Conservation (phyloP, 2,888 invertebrate genomes). For the Gymnoscelis rufifasciata region DNA sequence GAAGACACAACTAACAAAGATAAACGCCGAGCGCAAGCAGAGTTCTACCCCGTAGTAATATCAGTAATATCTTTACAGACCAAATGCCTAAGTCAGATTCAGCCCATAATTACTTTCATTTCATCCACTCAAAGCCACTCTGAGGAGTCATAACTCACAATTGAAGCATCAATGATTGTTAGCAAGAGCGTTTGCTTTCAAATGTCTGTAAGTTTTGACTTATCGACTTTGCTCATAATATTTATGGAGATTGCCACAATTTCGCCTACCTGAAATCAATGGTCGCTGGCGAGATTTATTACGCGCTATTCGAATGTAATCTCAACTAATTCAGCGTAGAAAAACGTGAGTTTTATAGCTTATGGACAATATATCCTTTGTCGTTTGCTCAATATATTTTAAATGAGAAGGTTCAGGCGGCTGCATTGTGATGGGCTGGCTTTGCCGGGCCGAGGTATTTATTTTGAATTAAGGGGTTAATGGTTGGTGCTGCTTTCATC, state of each 20-base stretch:
- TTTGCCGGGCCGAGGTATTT: constrained; percentile 33
- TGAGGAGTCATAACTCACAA: constrained; percentile 18
- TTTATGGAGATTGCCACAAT: constrained; percentile 74
- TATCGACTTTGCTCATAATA: constrained; percentile 55
- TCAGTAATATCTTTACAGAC: constrained; percentile 1
- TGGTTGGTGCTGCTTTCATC: constrained; percentile 1
- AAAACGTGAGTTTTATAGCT: constrained; percentile 66
- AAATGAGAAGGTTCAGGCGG: constrained; percentile 66
- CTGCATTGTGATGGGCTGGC: constrained; percentile 59
- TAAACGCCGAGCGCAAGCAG: neutral
- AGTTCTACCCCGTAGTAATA: neutral
- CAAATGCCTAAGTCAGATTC: constrained; percentile 7
- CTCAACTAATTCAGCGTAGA: constrained; percentile 74
- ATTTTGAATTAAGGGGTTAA: constrained; percentile 58
- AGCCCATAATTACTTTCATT: constrained; percentile 18
- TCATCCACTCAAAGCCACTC: constrained; percentile 10
- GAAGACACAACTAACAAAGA: neutral
- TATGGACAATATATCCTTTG: constrained; percentile 68
- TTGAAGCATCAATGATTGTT: constrained; percentile 41
- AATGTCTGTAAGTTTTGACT: constrained; percentile 42
- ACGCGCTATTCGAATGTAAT: constrained; percentile 69
- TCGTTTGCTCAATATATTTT: constrained; percentile 73
- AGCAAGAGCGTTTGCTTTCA: constrained; percentile 45
- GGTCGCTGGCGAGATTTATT: constrained; percentile 67
- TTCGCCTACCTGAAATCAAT: constrained; percentile 68